A percentile compares a stretch with the other conserved stretches of the same genome.
These are phyloP conservation scores for Lysiphlebus fabarum DNA, from an alignment of 1,140 invertebrate genomes.

Conservation along the genomic window DNA sequence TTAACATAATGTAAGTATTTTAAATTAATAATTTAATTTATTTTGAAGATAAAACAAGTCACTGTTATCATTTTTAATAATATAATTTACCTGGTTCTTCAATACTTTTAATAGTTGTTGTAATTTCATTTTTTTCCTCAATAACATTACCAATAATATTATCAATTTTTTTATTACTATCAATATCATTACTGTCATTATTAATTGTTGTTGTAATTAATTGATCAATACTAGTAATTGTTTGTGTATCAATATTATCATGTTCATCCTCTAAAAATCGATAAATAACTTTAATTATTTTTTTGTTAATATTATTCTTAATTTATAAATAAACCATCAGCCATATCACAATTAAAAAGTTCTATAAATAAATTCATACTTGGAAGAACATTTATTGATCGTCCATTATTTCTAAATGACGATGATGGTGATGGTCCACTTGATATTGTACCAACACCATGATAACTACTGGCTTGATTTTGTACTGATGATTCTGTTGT, in stretches of 20 bases:
- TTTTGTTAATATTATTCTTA: slow-evolving; percentile 5
- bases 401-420: slow-evolving; percentile 35
- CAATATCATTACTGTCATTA: slow-evolving; percentile 26
- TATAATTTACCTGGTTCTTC: slow-evolving; percentile 14
- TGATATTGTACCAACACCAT: slow-evolving; percentile 32
- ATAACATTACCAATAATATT: slow-evolving; percentile 28
- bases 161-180: slow-evolving; percentile 19
- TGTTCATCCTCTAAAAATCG: slow-evolving; percentile 21
- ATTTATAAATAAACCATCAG: not conserved
- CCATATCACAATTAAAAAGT: not conserved
- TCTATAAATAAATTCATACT: slow-evolving; percentile 27
- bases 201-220: slow-evolving; percentile 23
- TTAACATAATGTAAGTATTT: too few species aligned
- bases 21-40: too few species aligned
- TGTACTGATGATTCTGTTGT: slow-evolving; percentile 29
- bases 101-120: slow-evolving; percentile 17
- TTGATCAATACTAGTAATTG: not conserved
- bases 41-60: too few species aligned
- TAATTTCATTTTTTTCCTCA: slow-evolving; percentile 25
- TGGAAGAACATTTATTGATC: slow-evolving; percentile 33
- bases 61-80: not conserved
- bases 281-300: slow-evolving; percentile 16
- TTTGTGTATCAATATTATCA: slow-evolving; percentile 12
- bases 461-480: slow-evolving; percentile 34
- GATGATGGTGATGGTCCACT: slow-evolving; percentile 19